Percentiles rank a stretch among this genome's conserved stretches.
Conservation (phyloP, 2,888 invertebrate species). For the Mesoligia furuncula region DNA sequence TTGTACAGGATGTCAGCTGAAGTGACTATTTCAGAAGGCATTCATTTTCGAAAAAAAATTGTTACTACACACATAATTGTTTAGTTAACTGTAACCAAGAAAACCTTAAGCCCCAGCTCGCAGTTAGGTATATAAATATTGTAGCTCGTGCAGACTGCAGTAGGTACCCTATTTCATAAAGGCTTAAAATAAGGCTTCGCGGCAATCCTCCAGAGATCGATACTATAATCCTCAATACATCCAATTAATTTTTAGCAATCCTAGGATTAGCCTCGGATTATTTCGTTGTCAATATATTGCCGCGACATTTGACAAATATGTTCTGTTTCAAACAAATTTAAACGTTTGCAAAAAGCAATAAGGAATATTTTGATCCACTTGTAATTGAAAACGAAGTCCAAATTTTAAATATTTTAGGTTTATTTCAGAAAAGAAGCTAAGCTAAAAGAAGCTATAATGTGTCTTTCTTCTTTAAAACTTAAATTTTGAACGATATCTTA, state of each 20-base stretch:
- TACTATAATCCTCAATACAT: conserved; percentile 21
- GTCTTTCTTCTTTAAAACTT: no score
- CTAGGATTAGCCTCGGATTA: conserved; percentile 23
- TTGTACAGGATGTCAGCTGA: not conserved
- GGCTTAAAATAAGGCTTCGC: conserved; percentile 12
- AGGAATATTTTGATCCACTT: not conserved
- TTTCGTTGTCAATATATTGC: conserved; percentile 8
- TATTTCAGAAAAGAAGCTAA: not conserved
- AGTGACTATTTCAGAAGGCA: not conserved
- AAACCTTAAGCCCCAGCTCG: not conserved
- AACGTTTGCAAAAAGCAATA: not conserved
- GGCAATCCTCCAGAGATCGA: conserved; percentile 13
- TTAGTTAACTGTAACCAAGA: not conserved
- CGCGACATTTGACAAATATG: not conserved
- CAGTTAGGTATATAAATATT: not conserved
- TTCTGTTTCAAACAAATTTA: not conserved
- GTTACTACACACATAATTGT: not conserved
- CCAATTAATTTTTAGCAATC: conserved; percentile 44
- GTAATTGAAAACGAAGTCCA: not conserved
- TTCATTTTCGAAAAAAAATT: not conserved
- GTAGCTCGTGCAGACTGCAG: not conserved
- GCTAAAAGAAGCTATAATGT: not conserved
- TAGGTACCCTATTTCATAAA: not conserved
- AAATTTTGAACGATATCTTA: no score
- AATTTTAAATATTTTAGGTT: not conserved